Percentiles rank a stretch among this genome's conserved stretches.
phyloP scores from a whole-genome alignment of 2,797 vertebrate genomes.

The Tokudaia tokunoshimensis region DNA sequence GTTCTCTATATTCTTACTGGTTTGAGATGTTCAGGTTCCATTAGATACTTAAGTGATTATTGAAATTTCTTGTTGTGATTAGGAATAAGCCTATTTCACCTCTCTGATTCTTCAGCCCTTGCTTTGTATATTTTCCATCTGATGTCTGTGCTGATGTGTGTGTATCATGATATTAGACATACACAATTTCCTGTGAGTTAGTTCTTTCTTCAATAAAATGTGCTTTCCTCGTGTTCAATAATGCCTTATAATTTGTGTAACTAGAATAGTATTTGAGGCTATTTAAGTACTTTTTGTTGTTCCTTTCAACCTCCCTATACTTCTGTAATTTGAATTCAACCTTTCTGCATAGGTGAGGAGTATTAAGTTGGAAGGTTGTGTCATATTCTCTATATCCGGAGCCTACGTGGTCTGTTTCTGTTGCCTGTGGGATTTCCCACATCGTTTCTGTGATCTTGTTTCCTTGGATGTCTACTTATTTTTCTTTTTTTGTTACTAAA shows the following conservation, averaged over 20 bases:
- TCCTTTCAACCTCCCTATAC: neutral
- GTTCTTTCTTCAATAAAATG: constrained; percentile 4
- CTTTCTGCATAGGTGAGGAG: neutral
- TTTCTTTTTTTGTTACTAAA: neutral
- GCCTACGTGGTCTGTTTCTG: neutral
- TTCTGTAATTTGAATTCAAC: neutral
- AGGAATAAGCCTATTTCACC: neutral
- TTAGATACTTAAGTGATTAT: neutral
- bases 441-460: neutral
- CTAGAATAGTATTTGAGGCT: neutral
- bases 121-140: constrained; percentile 13
- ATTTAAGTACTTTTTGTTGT: neutral
- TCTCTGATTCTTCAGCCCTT: neutral
- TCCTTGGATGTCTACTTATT: neutral
- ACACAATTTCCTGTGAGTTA: constrained; percentile 18
- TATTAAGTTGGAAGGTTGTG: neutral
- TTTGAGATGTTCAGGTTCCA: neutral
- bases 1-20: neutral
- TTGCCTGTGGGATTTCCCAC: neutral
- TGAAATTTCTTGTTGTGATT: constrained; percentile 46
- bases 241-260: neutral
- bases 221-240: constrained; percentile 13
- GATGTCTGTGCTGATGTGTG: neutral
- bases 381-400: neutral
- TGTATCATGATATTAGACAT: neutral